Percentiles rank a stretch among this genome's conserved stretches.
Evolutionary conservation across 2,113 vertebrate species (phyloP).

Genomic region (Syngnathoides biaculeatus): DNA sequence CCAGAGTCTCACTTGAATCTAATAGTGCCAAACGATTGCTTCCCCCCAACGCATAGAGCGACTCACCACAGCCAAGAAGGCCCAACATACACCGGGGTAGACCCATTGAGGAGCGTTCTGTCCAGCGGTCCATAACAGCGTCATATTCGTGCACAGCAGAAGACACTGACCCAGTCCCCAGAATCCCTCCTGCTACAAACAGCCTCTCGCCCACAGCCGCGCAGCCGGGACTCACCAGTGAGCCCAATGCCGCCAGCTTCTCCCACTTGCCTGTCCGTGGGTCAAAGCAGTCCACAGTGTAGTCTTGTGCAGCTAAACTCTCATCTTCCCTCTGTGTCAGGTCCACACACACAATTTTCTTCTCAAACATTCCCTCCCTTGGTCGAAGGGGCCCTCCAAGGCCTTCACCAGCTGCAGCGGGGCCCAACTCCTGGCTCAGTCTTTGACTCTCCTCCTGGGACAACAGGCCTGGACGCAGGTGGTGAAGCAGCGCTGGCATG

Average conservation of each 20-base stretch:
- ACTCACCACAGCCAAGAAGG: constrained; percentile 72
- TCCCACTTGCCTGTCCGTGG: constrained; percentile 79
- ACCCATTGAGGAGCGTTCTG: constrained; percentile 68
- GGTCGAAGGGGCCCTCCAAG: constrained; percentile 73
- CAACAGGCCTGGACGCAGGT: constrained; percentile 76
- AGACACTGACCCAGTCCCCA: constrained; percentile 73
- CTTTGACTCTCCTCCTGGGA: constrained; percentile 73
- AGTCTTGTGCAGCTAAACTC: constrained; percentile 60
- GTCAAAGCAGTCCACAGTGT: constrained; percentile 77
- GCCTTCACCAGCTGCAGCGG: constrained; percentile 57
- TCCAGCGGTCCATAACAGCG: constrained; percentile 74
- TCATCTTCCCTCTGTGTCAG: constrained; percentile 75
- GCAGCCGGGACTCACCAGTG: constrained; percentile 75
- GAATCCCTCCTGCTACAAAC: constrained; percentile 77
- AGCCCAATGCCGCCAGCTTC: constrained; percentile 75
- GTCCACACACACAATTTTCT: constrained; percentile 80
- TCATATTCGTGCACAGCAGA: constrained; percentile 76
- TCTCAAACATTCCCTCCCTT: constrained; percentile 81
- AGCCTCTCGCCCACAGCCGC: constrained; percentile 72
- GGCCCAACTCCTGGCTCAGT: constrained; percentile 73
- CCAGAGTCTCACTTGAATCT: constrained; percentile 70
- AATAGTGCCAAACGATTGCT: constrained; percentile 70
- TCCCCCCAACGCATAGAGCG: constrained; percentile 76
- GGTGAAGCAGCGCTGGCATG: constrained; percentile 72
- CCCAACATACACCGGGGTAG: constrained; percentile 75